phyloP scores from a whole-genome alignment of 2,113 vertebrate species.

The Aviceda subcristata region DNA sequence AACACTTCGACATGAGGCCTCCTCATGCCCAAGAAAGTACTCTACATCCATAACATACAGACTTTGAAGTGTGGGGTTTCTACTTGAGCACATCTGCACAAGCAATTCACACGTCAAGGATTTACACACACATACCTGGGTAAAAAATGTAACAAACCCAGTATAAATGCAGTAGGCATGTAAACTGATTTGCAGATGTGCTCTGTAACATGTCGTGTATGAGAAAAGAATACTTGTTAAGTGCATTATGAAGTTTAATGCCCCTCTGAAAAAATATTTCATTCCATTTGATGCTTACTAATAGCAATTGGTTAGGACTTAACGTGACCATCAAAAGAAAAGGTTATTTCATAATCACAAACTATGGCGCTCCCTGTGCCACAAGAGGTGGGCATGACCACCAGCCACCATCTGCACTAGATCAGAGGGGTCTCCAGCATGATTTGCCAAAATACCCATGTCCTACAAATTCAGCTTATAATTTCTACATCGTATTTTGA shows the following conservation, averaged over 20 bases:
- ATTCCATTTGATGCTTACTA: not conserved
- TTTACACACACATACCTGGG: not conserved
- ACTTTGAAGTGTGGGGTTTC: not conserved
- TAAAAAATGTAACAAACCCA: not conserved
- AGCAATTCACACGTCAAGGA: not conserved
- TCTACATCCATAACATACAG: not conserved
- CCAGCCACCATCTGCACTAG: not conserved
- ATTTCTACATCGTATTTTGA: not conserved
- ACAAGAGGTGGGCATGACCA: not conserved
- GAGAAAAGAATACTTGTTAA: not conserved
- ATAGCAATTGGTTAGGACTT: not conserved
- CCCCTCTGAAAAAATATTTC: not conserved
- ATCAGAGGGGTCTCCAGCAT: not conserved
- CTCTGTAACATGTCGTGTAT: not conserved
- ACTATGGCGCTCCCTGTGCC: not conserved
- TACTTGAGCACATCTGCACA: not conserved
- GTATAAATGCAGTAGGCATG: not conserved
- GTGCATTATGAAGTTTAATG: not conserved
- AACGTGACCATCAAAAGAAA: not conserved
- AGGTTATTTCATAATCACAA: not conserved
- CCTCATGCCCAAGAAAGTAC: not conserved
- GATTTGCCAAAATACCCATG: not conserved
- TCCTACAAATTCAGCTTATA: not conserved
- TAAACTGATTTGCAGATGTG: not conserved
- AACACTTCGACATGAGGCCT: not conserved